Percentiles rank a stretch among this genome's conserved stretches.
phyloP scores from a whole-genome alignment of 2,888 invertebrate species.

The Phengaris alcon region DNA sequence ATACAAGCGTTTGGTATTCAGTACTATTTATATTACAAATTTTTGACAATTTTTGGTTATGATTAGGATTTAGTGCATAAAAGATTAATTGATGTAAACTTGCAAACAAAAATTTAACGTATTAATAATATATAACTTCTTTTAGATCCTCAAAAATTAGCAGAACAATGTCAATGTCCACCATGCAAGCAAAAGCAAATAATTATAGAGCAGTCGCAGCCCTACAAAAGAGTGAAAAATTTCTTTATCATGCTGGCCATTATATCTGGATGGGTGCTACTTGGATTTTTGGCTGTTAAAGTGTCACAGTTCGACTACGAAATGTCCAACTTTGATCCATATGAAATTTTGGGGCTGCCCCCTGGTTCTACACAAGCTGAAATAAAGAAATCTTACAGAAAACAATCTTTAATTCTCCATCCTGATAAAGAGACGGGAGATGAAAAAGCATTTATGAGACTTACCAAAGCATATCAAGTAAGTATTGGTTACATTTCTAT shows the following conservation, averaged over 20 bases:
- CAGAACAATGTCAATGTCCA: conserved; percentile 92
- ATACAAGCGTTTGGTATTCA: not conserved
- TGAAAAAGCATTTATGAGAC: conserved; percentile 97
- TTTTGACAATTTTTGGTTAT: not conserved
- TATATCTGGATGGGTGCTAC: conserved; percentile 89
- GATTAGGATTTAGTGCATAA: not conserved
- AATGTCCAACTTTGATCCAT: conserved; percentile 99
- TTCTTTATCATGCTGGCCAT: conserved; percentile 88
- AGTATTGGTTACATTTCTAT: conserved; percentile 35
- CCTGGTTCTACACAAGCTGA: conserved; percentile 91
- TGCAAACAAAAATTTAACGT: not conserved
- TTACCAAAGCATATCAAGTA: conserved; percentile 95
- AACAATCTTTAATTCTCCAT: conserved; percentile 95
- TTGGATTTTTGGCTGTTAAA: conserved; percentile 91
- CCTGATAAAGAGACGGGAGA: conserved; percentile 99
- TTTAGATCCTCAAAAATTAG: conserved; percentile 87
- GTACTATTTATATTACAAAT: not conserved
- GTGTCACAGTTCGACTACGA: conserved; percentile 98
- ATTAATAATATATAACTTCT: conserved; percentile 41
- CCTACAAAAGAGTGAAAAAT: conserved; percentile 91
- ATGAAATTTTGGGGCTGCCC: conserved; percentile 94
- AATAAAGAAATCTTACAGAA: conserved; percentile 97
- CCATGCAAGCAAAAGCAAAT: conserved; percentile 91
- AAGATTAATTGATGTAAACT: not conserved
- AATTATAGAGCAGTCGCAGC: conserved; percentile 90